phyloP scores from a whole-genome alignment of 2,113 vertebrate species.

The Eonycteris spelaea region DNA sequence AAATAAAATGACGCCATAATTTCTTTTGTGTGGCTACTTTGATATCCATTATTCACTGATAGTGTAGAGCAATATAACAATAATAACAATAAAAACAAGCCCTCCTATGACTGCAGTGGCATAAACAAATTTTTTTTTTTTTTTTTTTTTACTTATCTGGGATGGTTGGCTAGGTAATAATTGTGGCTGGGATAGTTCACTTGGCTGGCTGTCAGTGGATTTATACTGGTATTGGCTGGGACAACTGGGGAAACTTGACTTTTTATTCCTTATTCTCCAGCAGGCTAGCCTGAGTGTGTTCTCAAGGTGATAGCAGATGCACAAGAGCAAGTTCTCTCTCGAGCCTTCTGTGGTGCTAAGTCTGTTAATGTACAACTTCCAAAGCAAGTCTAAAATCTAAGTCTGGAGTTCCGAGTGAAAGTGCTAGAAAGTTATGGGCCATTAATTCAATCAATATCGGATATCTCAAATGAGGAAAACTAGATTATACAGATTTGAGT shows the following conservation, averaged over 20 bases:
- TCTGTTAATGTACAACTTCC: background rate
- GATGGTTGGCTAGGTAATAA: background rate
- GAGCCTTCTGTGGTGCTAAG: background rate
- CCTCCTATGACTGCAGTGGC: background rate
- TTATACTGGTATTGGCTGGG: background rate
- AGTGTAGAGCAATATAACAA: background rate
- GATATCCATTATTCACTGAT: background rate
- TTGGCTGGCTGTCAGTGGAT: background rate
- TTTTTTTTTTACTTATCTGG: background rate
- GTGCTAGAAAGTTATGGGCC: rapidly evolving
- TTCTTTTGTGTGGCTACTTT: background rate
- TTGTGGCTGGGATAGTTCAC: background rate
- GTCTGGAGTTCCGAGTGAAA: background rate
- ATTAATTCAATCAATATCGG: background rate
- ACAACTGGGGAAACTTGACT: background rate
- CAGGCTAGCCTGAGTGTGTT: background rate
- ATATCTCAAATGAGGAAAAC: background rate
- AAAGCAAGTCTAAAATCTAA: background rate
- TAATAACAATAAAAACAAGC: background rate
- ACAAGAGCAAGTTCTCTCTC: background rate
- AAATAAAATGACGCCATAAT: background rate
- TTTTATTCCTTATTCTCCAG: background rate
- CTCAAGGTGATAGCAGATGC: rapidly evolving
- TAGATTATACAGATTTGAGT: background rate
- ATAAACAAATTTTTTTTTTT: background rate